Evolutionary conservation across 92 coral and sea anemone species (phyloP), one percentile per base, ranked within the genome.

Genomic region (Plumapathes pennacea): DNA sequence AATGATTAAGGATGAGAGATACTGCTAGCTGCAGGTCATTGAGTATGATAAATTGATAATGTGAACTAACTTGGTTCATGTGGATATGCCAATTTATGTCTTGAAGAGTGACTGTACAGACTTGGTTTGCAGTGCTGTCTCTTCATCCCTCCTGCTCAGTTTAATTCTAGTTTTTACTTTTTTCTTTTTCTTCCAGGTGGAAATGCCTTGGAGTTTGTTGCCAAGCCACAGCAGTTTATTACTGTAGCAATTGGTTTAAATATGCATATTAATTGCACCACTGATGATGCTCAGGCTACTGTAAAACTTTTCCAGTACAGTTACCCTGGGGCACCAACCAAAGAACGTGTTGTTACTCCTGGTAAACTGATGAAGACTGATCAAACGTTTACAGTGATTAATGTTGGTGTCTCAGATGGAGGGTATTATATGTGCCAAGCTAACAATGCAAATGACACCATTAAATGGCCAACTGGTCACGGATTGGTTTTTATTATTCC

Each of bases 351-450:
- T 23, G 20, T 47, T 19, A 8, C 25, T 11, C 78, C 71, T 19
- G 32, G 31, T 10, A 71, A 81, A 25, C 64, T 81, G 20, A 8
- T 24, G 11, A 29, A 50, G 34, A 53, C 13, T 8, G 66, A 50
- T 25, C 76, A 80, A 24, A 52, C 66, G 9, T 80, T 52, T 9
- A 64, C 66, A 3, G 0, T 80, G 21, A 11, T 64, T 5, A 46
- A 65, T 25, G 48, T 72, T 27, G 7, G 1, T 6, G 7, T 58
- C 0, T 19, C 3, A 1, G 77, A 80, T 80, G 50, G 27, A 5
- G 87, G 82, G 4, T 1, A 2, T 1, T 72, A 80, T 38, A 8
- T 18, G n/a, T 80, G 87, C 22, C 22, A 30, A 5, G 87, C 87
- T 2, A 44, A 58, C 36, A 24, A 13, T 6, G 21, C 25, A 9